Evolutionary conservation across 1,140 invertebrate genomes (phyloP), one percentile per base, ranked within the genome.

Genomic region (Pseudomyrmex pallidus): DNA sequence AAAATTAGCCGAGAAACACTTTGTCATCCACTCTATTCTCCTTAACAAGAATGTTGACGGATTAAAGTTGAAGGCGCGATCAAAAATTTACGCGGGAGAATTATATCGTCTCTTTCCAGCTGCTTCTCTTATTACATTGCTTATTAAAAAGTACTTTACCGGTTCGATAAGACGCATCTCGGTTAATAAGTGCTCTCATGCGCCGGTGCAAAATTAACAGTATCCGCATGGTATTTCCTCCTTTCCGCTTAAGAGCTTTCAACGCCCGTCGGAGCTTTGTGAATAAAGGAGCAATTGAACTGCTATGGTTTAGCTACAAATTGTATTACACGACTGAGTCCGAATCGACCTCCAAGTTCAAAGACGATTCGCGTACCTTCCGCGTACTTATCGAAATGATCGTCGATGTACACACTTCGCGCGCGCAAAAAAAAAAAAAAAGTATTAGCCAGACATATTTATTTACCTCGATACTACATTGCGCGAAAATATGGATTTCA

Each of bases 361-460:
- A 68, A 57, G 50, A 67, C 9, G 1, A 46, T 10, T 67, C 44
- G 54, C 25, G 50, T 17, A 13, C 1, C 1, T 46, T 44, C 5
- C 22, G 59, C 44, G 22, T 57, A 82, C 68, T 85, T 76, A 84
- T 85, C 20, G 44, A 15, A 3, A 35, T 35, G 35, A 7, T 35
- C 25, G 1, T 5, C 13, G 46, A 61, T 1, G 44, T 77, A 35
- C 5, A 35, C 35, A 35, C 35, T 77, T 77, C 25, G 48, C 46
- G 22, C 9, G n/a, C n/a, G n/a, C n/a, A n/a, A n/a, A n/a, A n/a
- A n/a, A 13, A 66, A 66, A 35, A 35, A 17, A 66, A 66, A 35
- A 35, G 15, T 35, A 74, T 15, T 9, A 35, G 7, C 35, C 25
- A 35, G 1, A 2, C 12, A 25, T 25, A 13, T 17, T 50, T 35